phyloP scores from a whole-genome alignment of 2,113 vertebrate species.

The Equus quagga region DNA sequence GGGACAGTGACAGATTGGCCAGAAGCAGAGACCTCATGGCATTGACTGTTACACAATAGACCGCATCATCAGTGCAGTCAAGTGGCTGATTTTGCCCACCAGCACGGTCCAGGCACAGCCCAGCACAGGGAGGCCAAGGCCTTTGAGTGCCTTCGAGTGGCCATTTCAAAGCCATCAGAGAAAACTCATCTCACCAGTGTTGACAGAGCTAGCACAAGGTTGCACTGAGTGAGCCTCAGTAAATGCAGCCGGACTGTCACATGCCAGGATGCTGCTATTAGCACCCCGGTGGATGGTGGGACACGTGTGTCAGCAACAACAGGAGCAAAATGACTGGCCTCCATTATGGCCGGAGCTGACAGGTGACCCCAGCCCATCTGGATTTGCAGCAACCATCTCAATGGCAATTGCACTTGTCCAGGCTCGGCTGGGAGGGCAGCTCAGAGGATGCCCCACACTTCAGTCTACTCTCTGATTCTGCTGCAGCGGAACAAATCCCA shows the following conservation, averaged over 20 bases:
- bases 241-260: not conserved
- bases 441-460: accelerated
- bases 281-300: not conserved
- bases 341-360: no score
- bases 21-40: not conserved
- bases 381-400: not conserved
- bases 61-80: no score
- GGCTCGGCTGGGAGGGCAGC: not conserved
- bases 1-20: not conserved
- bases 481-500: not conserved
- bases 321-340: not conserved
- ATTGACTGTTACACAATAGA: not conserved
- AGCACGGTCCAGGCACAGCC: not conserved
- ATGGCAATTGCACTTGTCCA: no score
- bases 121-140: not conserved
- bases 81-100: no score
- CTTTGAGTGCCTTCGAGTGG: not conserved
- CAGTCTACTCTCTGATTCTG: not conserved
- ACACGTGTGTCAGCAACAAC: accelerated
- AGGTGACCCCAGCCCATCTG: not conserved
- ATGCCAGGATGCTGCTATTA: not conserved
- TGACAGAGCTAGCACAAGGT: no score
- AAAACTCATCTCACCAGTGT: not conserved
- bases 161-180: not conserved
- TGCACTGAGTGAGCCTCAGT: not conserved